Evolutionary conservation across 30 jellyfish, hydroid and myxozoan species (phyloP), one percentile per base, ranked within the genome.

Genomic region (Sanderia malayensis): DNA sequence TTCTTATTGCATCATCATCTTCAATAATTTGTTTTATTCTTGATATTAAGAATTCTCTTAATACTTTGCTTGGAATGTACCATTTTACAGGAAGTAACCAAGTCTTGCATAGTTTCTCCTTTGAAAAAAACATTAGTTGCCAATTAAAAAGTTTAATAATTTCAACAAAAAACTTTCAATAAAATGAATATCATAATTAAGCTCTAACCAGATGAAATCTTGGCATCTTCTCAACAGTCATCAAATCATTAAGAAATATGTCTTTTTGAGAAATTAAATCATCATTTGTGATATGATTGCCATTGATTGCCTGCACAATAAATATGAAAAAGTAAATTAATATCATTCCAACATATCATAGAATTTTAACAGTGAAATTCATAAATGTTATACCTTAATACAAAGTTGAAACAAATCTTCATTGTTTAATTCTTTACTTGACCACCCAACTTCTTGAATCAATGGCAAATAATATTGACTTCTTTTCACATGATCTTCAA

Each of bases 11-110:
- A 15, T 63, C 85, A 72, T 89, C 97, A 83, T 89, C 97, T 61
- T 76, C 95, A 24, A 73, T 46, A 24, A 89, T 71, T 34, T 75
- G 89, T 58, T 69, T 63, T 7, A 89, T 77, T 32, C 97, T 55
- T 41, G 68, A 71, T 67, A 84, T 24, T 27, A 89, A 45, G 17
- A 76, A 63, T 69, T 89, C 92, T 25, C 83, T 37, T 59, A 89
- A 62, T 24, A 74, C 81, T 71, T 84, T 66, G 6, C 96, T 80
- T 9, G 97, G 97, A 33, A 89, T 33, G 59, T 81, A 89, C 97
- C 95, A 89, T 41, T 75, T 73, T 30, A 95, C 92, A 20, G 97
- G 97, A 29, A 82, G 79, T 58, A 89, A 46, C 97, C 97, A 89
- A 4, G 95, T 81, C 44, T 75, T 76, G 74, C 97, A 89, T 0